Evolutionary conservation across 2,113 vertebrate species (phyloP), one percentile per base, ranked within the genome.

Genomic region (Psilopsiagon aurifrons): DNA sequence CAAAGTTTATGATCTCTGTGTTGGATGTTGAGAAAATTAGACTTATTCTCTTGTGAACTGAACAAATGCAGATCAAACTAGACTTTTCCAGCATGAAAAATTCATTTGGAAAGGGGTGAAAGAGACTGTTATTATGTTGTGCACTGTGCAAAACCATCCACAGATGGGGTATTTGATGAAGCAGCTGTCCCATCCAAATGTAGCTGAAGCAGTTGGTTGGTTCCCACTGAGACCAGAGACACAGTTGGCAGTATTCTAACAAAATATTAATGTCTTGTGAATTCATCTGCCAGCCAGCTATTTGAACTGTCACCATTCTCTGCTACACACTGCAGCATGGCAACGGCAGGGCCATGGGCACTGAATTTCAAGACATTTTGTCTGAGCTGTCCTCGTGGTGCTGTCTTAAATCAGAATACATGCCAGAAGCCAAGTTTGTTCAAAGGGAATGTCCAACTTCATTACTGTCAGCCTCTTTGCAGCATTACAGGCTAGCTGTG

Each of bases 151-250:
- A 62, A 95, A 90, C 66, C 73, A 25, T 82, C 77, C 76, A 92
- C 96, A 96, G 93, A 93, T 96, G 92, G 92, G 84, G 76, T 96
- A 85, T 87, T 95, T 96, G 86, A 92, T 91, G 90, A 82, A 83
- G 86, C 94, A 93, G 57, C 93, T 97, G 94, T 83, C 88, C 88
- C 43, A 69, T 91, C 79, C 86, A 90, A 96, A 88, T 75, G 90
- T 68, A 95, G 25, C 88, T 44, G 37, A 91, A 92, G 83, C 91
- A 92, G 66, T 95, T 95, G 49, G 73, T 93, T 92, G 39, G 44
- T 84, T 95, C 93, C 94, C 37, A 68, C 83, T 91, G 91, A 94
- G 94, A 94, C 69, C 77, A 92, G 77, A 95, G 81, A 94, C 84
- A 91, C 80, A 46, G 78, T 96, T 96, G 96, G 91, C 95, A 95